Conservation (phyloP, 1,140 invertebrate genomes). For the Drosophila ogumai region DNA sequence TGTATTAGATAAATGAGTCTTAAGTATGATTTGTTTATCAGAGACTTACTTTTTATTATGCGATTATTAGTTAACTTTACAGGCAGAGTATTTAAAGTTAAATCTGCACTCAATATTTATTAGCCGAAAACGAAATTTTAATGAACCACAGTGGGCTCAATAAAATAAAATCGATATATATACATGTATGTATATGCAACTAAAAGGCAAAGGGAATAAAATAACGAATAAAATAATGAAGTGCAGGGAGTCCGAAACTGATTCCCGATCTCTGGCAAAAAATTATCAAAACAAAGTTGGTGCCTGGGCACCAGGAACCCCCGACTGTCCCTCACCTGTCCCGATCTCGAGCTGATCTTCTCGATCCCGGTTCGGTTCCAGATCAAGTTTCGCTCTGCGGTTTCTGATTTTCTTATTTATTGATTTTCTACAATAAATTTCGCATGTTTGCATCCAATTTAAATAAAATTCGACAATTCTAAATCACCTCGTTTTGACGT, state of each 20-base stretch:
- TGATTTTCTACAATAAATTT: slow-evolving; percentile 85
- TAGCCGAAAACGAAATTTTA: slow-evolving; percentile 79
- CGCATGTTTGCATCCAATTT: slow-evolving; percentile 85
- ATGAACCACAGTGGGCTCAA: slow-evolving; percentile 67
- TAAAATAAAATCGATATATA: slow-evolving; percentile 66
- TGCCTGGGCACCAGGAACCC: slow-evolving; percentile 35
- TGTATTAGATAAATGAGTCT: neutral
- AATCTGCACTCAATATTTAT: slow-evolving; percentile 63
- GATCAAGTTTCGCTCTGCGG: slow-evolving; percentile 67
- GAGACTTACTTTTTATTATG: neutral
- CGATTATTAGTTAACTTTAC: neutral
- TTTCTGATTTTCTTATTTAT: slow-evolving; percentile 84
- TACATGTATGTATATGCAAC: slow-evolving; percentile 19
- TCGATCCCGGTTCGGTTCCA: slow-evolving; percentile 18
- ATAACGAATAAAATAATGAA: slow-evolving; percentile 69
- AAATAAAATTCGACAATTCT: slow-evolving; percentile 85
- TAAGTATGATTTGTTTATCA: neutral
- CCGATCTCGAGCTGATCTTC: slow-evolving; percentile 42
- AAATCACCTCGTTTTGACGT: slow-evolving; percentile 85
- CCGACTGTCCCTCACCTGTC: slow-evolving; percentile 7
- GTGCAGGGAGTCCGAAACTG: slow-evolving; percentile 13
- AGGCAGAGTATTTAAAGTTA: slow-evolving; percentile 7
- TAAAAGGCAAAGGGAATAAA: slow-evolving; percentile 40
- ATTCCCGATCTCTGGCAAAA: slow-evolving; percentile 2
- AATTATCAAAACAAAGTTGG: slow-evolving; percentile 71